Conservation (phyloP, 2,888 invertebrate species). For the Tineola bisselliella region DNA sequence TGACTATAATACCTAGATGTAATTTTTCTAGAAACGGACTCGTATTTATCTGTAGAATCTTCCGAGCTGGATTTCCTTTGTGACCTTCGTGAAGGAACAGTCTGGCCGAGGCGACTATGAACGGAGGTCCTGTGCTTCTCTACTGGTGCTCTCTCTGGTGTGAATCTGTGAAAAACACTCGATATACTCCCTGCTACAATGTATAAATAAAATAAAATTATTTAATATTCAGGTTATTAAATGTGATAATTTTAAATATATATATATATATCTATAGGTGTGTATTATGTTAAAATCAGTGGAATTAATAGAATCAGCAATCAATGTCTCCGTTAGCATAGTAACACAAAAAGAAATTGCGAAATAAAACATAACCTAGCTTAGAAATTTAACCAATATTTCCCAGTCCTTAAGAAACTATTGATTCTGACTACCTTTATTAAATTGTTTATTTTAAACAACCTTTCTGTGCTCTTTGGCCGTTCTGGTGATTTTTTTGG, state of each 20-base stretch:
- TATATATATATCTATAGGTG: too few species aligned
- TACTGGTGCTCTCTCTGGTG: constrained; percentile 47
- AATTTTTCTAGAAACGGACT: constrained; percentile 31
- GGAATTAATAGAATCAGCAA: background rate
- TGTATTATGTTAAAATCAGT: too few species aligned
- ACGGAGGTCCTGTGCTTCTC: constrained; percentile 30
- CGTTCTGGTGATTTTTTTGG: constrained; percentile 18
- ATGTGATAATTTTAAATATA: too few species aligned
- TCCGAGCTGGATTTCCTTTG: constrained; percentile 23
- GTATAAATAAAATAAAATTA: background rate
- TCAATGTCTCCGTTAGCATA: background rate
- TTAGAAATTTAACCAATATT: background rate
- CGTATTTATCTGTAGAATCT: constrained; percentile 28
- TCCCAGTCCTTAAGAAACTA: background rate
- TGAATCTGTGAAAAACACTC: constrained; percentile 38
- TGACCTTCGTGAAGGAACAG: constrained; percentile 25
- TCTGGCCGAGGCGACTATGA: constrained; percentile 36
- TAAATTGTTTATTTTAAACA: constrained; percentile 19
- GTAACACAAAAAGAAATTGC: background rate
- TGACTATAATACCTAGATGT: constrained; percentile 34
- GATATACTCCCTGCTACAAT: too few species aligned
- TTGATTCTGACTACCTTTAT: constrained; percentile 7
- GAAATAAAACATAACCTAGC: background rate
- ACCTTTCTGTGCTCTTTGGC: constrained; percentile 56
- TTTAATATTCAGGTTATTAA: too few species aligned